Evolutionary conservation across 2,113 vertebrate genomes (phyloP), one percentile per base, ranked within the genome.

Genomic region (Beaufortia kweichowensis): DNA sequence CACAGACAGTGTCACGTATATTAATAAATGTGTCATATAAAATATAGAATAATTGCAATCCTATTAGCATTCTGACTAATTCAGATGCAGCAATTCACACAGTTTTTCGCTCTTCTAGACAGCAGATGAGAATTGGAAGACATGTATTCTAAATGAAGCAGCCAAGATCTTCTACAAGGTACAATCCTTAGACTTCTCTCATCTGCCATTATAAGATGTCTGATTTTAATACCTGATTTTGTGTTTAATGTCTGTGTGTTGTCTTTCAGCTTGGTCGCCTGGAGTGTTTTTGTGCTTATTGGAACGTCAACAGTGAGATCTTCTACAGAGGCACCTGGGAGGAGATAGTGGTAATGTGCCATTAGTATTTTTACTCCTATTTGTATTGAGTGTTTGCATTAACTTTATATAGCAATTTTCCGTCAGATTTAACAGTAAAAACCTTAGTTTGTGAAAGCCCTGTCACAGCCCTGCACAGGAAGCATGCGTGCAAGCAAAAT

Each of bases 131-230:
- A 94, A 92, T 66, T 98, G 97, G 97, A 95, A 89, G 84, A 89
- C 91, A 3, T 95, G 94, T 56, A 93, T 98, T 88, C 87, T 98
- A 85, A 96, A 96, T 64, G 96, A 98, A 90, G 90, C 95, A 68
- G 92, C 94, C 26, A 98, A 96, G 90, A 93, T 96, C 85, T 96
- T 97, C 90, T 95, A 97, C 80, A 99, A 99, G 95, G 97, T 98
- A 92, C 86, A n/a, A 26, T 21, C 14, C 26, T 0, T 19, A n/a
- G 19, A 31, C 41, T 33, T 6, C 2, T 15, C 61, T 21, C 17
- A 10, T 41, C 7, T 77, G 1, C 33, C 19, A 29, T 69, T 63
- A 56, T 8, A 12, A 2, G 3, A 33, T 50, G 33, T 9, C n/a
- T 24, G 17, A 53, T 6, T 57, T 11, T 41, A 39, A 14, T 10